phyloP scores from a whole-genome alignment of 2,797 vertebrate species.

The Gouania willdenowi region DNA sequence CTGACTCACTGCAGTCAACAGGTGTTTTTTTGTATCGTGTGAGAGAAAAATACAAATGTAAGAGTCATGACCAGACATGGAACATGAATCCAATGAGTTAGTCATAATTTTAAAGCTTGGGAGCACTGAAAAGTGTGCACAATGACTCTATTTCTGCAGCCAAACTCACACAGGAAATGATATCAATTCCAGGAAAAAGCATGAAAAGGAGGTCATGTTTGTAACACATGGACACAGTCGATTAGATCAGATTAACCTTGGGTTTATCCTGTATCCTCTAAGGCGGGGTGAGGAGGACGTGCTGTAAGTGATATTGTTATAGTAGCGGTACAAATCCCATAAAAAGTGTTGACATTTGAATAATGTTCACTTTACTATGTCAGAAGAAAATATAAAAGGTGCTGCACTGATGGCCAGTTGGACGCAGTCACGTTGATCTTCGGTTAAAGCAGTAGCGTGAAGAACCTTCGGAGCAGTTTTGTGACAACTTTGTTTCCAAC shows the following conservation, averaged over 20 bases:
- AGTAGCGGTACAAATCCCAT: not conserved
- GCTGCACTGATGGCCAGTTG: too few relatives aligned
- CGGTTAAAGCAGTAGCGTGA: too few relatives aligned
- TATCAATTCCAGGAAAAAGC: conserved; percentile 63
- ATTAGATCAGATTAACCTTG: conserved; percentile 36
- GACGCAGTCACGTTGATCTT: too few relatives aligned
- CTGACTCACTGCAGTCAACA: conserved; percentile 1
- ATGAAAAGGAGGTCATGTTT: conserved; percentile 41
- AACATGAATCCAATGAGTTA: conserved; percentile 8
- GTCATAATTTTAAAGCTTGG: conserved; percentile 14
- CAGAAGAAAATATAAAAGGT: too few relatives aligned
- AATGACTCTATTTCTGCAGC: conserved; percentile 35
- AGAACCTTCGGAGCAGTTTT: too few relatives aligned
- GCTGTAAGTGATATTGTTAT: not conserved
- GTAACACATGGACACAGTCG: conserved; percentile 35
- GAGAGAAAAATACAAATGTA: conserved; percentile 22
- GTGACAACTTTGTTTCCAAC: too few relatives aligned
- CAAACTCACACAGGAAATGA: conserved; percentile 36
- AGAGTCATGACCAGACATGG: conserved; percentile 5
- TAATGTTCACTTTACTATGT: too few relatives aligned
- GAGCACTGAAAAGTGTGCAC: conserved; percentile 17
- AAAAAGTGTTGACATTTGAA: too few relatives aligned
- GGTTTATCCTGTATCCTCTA: conserved; percentile 5
- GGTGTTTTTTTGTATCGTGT: conserved; percentile 9
- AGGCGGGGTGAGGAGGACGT: too few relatives aligned